Percentiles rank a stretch among this genome's conserved stretches.
Conservation (phyloP, 1,140 invertebrate species). For the Megalonaias nervosa region DNA sequence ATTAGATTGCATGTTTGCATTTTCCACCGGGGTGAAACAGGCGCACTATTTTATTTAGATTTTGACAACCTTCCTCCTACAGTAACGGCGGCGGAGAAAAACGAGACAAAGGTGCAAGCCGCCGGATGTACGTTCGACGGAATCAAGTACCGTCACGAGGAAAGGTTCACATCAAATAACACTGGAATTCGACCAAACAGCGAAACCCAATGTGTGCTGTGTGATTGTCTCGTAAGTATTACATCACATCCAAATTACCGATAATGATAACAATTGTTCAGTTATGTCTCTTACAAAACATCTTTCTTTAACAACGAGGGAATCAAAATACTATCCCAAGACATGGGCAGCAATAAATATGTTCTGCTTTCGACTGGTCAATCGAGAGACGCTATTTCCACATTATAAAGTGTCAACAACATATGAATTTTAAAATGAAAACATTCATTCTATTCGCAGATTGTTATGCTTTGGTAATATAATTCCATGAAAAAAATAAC, state of each 20-base stretch:
- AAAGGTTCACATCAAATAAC: slow-evolving; percentile 44
- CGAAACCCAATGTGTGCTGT: slow-evolving; percentile 43
- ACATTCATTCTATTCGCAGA: no score
- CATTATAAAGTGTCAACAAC: no score
- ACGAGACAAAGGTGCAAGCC: slow-evolving; percentile 1
- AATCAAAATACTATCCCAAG: no score
- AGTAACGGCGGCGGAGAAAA: slow-evolving; percentile 32
- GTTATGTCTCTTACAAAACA: no score
- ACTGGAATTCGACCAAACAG: slow-evolving; percentile 39
- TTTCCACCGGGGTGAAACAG: slow-evolving; percentile 1
- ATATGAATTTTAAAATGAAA: no score
- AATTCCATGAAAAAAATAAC: no score
- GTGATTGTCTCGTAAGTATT: slow-evolving; percentile 42
- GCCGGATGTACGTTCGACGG: slow-evolving; percentile 38
- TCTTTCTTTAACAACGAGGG: no score
- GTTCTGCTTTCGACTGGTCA: no score
- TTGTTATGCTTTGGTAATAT: no score
- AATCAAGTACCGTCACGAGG: slow-evolving; percentile 27
- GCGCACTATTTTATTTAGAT: slow-evolving; percentile 41
- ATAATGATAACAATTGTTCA: not conserved
- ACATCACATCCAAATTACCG: not conserved
- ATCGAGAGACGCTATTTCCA: no score
- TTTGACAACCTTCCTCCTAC: slow-evolving; percentile 57
- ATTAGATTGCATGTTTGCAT: not conserved
- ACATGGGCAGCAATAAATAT: no score